Conservation (phyloP, 2,797 vertebrate species). For the Pelobates cultripes region DNA sequence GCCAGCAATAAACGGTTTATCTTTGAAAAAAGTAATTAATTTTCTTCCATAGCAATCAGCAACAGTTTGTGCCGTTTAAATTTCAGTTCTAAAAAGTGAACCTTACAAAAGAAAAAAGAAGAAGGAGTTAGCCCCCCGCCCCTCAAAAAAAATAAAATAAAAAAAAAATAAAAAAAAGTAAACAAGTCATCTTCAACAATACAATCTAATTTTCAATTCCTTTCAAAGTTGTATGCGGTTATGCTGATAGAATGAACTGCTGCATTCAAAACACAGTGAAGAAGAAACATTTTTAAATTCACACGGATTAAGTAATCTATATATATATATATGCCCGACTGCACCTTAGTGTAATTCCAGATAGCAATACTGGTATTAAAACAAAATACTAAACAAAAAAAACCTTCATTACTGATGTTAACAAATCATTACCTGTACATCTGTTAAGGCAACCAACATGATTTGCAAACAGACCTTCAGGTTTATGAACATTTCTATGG, state of each 20-base stretch:
- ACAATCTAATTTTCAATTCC: too few species aligned
- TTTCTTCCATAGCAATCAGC: too few species aligned
- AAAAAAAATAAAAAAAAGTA: slow-evolving; percentile 8
- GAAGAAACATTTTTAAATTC: too few species aligned
- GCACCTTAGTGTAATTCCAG: slow-evolving; percentile 69
- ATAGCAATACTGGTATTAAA: slow-evolving; percentile 72
- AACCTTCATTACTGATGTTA: slow-evolving; percentile 75
- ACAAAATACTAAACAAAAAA: slow-evolving; percentile 11
- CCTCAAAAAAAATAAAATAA: background rate
- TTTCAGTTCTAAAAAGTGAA: too few species aligned
- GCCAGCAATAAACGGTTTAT: background rate
- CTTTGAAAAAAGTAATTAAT: background rate
- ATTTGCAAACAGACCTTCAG: slow-evolving; percentile 77
- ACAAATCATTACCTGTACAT: slow-evolving; percentile 76
- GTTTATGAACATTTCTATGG: slow-evolving; percentile 68
- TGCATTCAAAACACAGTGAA: too few species aligned
- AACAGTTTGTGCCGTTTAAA: too few species aligned
- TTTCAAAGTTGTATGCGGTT: too few species aligned
- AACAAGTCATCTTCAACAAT: too few species aligned
- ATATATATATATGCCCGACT: slow-evolving; percentile 62
- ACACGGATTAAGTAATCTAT: too few species aligned
- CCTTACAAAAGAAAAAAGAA: too few species aligned
- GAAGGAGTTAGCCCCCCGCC: too few species aligned
- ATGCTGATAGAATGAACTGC: too few species aligned
- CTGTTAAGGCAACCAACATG: slow-evolving; percentile 84